Conservation (phyloP, 2,797 vertebrate species). For the Chelmon rostratus region DNA sequence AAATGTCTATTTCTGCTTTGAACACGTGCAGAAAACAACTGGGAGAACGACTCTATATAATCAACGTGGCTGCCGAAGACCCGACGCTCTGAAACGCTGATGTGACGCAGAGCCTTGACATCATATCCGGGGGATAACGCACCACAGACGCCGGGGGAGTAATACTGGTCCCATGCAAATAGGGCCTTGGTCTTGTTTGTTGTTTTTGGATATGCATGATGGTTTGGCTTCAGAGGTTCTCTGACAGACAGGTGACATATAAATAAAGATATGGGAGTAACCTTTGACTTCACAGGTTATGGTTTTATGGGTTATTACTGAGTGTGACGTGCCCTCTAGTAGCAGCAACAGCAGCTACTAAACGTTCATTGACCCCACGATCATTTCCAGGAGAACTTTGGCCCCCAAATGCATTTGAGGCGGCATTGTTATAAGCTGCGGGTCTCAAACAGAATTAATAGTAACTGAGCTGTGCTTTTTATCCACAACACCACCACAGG, state of each 20-base stretch:
- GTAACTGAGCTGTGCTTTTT: constrained; percentile 51
- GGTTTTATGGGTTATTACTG: constrained; percentile 9
- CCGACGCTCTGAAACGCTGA: too few species aligned
- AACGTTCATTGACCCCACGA: constrained; percentile 20
- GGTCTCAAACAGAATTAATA: constrained; percentile 59
- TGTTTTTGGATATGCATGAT: not conserved
- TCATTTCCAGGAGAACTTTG: constrained; percentile 17
- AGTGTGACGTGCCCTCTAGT: not conserved
- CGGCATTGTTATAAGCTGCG: not conserved
- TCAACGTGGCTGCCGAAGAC: too few species aligned
- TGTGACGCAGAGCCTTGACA: too few species aligned
- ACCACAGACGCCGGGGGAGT: too few species aligned
- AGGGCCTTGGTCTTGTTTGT: not conserved
- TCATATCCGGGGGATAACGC: too few species aligned
- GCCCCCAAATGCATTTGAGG: constrained; percentile 25
- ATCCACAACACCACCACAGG: constrained; percentile 54
- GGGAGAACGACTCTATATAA: too few species aligned
- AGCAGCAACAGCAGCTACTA: constrained; percentile 10
- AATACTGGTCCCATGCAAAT: too few species aligned
- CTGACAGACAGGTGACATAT: not conserved
- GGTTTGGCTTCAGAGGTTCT: not conserved
- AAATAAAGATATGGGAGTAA: not conserved
- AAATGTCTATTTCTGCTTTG: too few species aligned
- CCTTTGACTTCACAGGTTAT: constrained; percentile 9
- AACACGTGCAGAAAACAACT: too few species aligned